These are phyloP conservation scores for Daphoenositta chrysoptera DNA, from an alignment of 2,113 vertebrate species.

Conservation along the genomic window DNA sequence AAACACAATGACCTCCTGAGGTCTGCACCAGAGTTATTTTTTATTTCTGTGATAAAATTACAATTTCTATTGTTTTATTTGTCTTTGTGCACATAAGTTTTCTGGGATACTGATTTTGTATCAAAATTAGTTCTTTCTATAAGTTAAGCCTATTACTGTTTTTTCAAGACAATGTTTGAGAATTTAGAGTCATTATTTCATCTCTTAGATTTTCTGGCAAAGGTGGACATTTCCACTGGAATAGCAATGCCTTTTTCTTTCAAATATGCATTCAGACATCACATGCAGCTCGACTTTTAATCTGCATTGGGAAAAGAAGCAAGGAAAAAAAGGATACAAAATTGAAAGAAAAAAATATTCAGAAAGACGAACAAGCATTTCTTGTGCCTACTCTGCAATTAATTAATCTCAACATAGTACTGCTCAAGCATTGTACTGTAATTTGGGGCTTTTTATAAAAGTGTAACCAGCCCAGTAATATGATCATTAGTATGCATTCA, in stretches of 20 bases:
- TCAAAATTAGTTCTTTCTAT: neutral
- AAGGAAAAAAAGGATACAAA: neutral
- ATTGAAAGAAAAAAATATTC: neutral
- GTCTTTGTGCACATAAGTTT: neutral
- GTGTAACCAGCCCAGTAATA: neutral
- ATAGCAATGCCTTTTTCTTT: neutral
- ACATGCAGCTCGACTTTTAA: rapidly evolving
- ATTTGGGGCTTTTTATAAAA: neutral
- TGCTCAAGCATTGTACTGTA: neutral
- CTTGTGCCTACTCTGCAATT: neutral
- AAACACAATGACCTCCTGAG: neutral
- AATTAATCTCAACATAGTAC: neutral
- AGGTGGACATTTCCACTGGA: neutral
- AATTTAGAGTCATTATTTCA: neutral
- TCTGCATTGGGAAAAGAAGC: neutral
- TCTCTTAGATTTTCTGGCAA: neutral
- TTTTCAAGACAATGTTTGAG: neutral
- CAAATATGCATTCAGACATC: neutral
- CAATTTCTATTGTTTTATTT: neutral
- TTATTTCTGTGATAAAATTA: neutral
- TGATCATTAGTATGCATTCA: neutral
- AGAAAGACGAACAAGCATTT: neutral
- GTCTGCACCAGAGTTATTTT: neutral
- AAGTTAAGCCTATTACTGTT: neutral
- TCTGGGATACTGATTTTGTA: neutral